These are phyloP conservation scores for Dioctria rufipes DNA, from an alignment of 2,888 invertebrate genomes.

Conservation along the genomic window DNA sequence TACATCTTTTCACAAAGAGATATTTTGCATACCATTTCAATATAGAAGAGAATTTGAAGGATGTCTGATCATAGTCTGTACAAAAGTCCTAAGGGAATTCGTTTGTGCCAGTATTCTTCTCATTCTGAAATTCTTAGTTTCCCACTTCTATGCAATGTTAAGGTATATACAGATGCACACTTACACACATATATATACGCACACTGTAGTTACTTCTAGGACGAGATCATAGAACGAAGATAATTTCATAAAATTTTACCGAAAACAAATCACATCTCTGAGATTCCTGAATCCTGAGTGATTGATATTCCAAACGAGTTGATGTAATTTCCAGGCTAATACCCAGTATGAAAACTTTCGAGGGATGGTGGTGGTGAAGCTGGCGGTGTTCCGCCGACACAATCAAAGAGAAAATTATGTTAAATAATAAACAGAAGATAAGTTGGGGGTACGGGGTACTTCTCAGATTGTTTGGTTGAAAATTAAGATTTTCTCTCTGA, in stretches of 20 bases:
- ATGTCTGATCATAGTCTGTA: not conserved
- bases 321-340: constrained; percentile 25
- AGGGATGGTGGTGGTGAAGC: no score
- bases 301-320: constrained; percentile 40
- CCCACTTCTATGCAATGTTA: not conserved
- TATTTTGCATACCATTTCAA: not conserved
- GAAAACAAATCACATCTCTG: constrained; percentile 29
- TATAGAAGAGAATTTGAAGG: not conserved
- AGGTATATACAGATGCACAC: no score
- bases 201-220: not conserved
- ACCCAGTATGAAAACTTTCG: not conserved
- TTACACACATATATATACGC: no score
- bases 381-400: no score
- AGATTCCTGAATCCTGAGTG: not conserved
- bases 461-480: no score
- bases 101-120: constrained; percentile 20
- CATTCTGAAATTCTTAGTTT: constrained; percentile 4
- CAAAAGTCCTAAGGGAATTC: not conserved
- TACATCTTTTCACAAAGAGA: not conserved
- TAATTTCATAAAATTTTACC: constrained; percentile 38
- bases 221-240: constrained; percentile 14
- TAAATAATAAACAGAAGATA: no score
- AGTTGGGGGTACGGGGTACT: no score
- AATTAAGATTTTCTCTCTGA: no score
- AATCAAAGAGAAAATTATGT: no score